Evolutionary conservation across 2,797 vertebrate species (phyloP).

Genomic region (Zenarchopterus dispar): DNA sequence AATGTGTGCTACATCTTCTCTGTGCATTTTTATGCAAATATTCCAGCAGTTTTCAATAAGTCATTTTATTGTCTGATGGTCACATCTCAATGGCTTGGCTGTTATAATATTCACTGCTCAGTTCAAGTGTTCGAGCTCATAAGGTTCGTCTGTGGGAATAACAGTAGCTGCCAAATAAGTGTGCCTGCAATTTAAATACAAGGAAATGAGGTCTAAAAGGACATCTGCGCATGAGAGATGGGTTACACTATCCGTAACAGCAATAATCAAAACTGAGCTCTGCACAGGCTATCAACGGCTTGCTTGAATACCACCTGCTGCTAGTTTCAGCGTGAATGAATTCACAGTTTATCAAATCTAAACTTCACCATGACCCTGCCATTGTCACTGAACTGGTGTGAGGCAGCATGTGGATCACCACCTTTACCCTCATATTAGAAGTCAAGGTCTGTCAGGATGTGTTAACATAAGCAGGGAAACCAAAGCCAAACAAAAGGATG

Average conservation of each 20-base stretch:
- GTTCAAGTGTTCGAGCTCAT: too few relatives aligned
- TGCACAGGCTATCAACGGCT: constrained; percentile 51
- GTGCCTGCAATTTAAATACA: too few relatives aligned
- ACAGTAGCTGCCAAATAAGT: too few relatives aligned
- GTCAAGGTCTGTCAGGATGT: constrained; percentile 8
- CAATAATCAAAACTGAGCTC: constrained; percentile 56
- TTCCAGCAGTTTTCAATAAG: too few relatives aligned
- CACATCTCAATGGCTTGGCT: too few relatives aligned
- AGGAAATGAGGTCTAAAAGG: neutral
- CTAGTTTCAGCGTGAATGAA: constrained; percentile 49
- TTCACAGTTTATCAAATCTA: constrained; percentile 53
- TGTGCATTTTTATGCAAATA: too few relatives aligned
- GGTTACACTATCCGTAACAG: constrained; percentile 41
- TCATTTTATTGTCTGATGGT: too few relatives aligned
- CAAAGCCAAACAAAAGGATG: neutral
- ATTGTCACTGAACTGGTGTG: neutral
- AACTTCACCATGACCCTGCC: constrained; percentile 38
- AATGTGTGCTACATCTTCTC: too few relatives aligned
- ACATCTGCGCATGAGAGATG: neutral
- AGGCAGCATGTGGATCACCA: neutral
- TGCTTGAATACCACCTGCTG: constrained; percentile 19
- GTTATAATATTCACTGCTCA: too few relatives aligned
- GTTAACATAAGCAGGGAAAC: constrained; percentile 10
- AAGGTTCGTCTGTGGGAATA: too few relatives aligned
- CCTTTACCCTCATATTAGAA: constrained; percentile 14